A percentile compares a stretch with the other conserved stretches of the same genome.
These are phyloP conservation scores for Cyanistes caeruleus DNA, from an alignment of 2,113 vertebrate species.

Conservation along the genomic window DNA sequence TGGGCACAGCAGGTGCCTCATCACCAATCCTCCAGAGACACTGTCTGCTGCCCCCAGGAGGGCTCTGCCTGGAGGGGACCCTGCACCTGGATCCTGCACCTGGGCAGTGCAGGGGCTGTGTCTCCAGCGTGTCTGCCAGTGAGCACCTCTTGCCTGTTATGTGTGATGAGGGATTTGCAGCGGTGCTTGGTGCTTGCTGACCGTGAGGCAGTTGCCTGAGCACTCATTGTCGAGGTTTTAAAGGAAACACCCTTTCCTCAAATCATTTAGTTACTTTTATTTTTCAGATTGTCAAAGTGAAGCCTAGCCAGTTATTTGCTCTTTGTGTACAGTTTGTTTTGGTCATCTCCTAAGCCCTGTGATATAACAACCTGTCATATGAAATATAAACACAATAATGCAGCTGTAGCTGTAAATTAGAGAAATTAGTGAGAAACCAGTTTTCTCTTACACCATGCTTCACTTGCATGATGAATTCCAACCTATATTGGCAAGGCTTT, in stretches of 20 bases:
- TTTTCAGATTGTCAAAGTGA: neutral
- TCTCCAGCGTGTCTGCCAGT: fast-evolving
- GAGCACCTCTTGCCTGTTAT: fast-evolving
- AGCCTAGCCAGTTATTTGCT: neutral
- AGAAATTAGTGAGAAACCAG: neutral
- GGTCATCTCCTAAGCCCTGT: neutral
- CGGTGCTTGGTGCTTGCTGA: neutral
- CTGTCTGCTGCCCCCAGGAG: neutral
- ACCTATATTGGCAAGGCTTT: neutral
- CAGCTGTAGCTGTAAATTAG: neutral
- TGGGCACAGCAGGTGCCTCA: neutral
- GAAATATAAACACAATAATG: neutral
- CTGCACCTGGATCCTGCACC: neutral
- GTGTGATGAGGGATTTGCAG: neutral
- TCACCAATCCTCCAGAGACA: neutral
- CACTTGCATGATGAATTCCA: neutral
- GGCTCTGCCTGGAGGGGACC: fast-evolving
- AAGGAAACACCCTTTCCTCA: neutral
- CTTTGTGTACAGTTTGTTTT: constrained; percentile 22
- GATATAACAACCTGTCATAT: neutral
- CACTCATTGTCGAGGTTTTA: neutral
- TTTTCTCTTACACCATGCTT: neutral
- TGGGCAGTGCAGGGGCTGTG: no score
- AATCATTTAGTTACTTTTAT: neutral
- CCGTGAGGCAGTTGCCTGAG: neutral